phyloP scores from a whole-genome alignment of 2,113 vertebrate species.

The Zootoca vivipara region DNA sequence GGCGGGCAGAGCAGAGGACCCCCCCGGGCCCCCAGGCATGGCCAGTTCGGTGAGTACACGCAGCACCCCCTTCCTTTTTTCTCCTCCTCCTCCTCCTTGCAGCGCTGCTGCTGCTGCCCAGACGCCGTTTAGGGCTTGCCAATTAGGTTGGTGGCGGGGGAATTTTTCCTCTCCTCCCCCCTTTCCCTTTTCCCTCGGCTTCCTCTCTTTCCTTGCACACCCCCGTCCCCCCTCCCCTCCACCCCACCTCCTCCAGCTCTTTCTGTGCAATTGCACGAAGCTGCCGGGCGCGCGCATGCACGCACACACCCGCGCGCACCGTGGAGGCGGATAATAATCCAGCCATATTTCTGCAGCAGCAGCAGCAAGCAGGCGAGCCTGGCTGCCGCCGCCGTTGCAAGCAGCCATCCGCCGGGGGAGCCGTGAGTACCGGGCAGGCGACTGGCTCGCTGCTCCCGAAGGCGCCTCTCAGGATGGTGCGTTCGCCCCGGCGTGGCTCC shows the following conservation, averaged over 20 bases:
- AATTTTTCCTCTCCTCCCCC: not conserved
- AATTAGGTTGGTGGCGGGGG: conserved; percentile 55
- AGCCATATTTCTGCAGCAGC: conserved; percentile 67
- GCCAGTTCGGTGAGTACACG: conserved; percentile 90
- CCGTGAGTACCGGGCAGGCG: conserved; percentile 45
- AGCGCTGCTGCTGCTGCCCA: conserved; percentile 28
- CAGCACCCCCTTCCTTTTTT: not conserved
- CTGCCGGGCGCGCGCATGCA: conserved; percentile 53
- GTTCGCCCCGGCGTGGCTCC: conserved; percentile 60
- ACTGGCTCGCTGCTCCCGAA: conserved; percentile 43
- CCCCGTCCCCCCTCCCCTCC: conserved; percentile 13
- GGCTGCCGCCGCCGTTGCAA: conserved; percentile 9
- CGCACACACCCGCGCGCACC: conserved; percentile 42
- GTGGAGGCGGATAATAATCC: conserved; percentile 70
- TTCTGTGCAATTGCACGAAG: conserved; percentile 57
- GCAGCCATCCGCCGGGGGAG: conserved; percentile 23
- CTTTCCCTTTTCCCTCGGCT: conserved; percentile 30
- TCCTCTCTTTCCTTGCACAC: not conserved
- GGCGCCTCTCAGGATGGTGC: conserved; percentile 70
- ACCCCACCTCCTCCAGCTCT: conserved; percentile 5
- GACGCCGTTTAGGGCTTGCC: conserved; percentile 56
- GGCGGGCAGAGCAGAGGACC: conserved; percentile 63
- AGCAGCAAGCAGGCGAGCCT: not conserved
- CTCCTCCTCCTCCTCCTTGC: conserved; percentile 2
- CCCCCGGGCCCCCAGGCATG: conserved; percentile 86